Conservation (phyloP, 2,113 vertebrate species). For the Ptilorrhoa leucosticta region DNA sequence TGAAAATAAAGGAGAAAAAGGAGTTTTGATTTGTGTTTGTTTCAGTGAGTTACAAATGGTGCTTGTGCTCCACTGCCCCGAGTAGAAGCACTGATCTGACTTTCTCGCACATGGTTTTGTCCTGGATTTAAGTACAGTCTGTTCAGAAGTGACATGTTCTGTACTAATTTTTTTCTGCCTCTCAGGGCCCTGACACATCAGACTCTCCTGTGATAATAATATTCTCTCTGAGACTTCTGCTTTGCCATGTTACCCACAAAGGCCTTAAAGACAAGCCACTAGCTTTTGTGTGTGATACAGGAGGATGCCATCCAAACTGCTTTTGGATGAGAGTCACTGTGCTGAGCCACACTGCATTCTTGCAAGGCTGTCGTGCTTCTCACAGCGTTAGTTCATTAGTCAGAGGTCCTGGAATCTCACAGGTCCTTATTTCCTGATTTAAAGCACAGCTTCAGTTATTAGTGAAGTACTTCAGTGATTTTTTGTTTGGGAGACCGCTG, state of each 20-base stretch:
- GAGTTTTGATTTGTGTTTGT: fast-evolving
- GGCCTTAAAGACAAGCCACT: neutral
- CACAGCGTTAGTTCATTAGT: neutral
- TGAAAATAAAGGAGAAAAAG: neutral
- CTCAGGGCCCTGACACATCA: neutral
- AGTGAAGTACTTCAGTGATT: neutral
- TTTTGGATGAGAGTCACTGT: neutral
- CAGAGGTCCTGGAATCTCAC: neutral
- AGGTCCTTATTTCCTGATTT: neutral
- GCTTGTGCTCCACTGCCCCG: neutral
- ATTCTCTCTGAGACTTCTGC: neutral
- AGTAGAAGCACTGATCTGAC: neutral
- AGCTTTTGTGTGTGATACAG: neutral
- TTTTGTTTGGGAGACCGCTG: neutral
- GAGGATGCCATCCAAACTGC: neutral
- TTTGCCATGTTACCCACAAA: neutral
- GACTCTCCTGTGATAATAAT: neutral
- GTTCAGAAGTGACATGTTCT: neutral
- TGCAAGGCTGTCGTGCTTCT: neutral
- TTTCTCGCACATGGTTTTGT: neutral
- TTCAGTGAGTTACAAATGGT: neutral
- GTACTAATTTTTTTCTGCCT: neutral
- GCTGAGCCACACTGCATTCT: neutral
- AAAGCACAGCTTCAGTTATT: neutral
- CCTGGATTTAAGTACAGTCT: neutral